Evolutionary conservation across 2,113 vertebrate species (phyloP).

Genomic region (Amblyornis subalaris): DNA sequence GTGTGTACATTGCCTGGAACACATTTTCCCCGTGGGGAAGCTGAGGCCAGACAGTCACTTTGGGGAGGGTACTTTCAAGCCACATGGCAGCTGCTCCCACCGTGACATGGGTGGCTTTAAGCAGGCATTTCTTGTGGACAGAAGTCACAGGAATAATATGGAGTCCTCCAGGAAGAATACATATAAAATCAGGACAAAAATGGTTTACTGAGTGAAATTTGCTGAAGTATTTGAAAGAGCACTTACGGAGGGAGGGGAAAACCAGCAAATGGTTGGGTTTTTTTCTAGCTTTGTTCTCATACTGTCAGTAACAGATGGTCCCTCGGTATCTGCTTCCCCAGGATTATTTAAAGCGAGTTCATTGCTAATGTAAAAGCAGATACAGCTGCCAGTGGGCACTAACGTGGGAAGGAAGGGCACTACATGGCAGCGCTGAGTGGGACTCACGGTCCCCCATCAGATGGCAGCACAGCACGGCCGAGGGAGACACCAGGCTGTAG

Average conservation of each 20-base stretch:
- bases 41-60: background rate
- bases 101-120: background rate
- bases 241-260: background rate
- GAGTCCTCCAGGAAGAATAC: background rate
- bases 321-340: background rate
- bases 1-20: fast-evolving
- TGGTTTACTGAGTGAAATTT: background rate
- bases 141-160: background rate
- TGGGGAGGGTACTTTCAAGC: background rate
- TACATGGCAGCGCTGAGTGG: background rate
- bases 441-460: background rate
- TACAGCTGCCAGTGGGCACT: background rate
- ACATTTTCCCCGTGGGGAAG: background rate
- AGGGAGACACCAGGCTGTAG: fast-evolving
- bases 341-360: background rate
- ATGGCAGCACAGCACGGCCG: slow-evolving; percentile 34
- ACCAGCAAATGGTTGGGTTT: background rate
- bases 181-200: background rate
- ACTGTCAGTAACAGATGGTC: background rate
- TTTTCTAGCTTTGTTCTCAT: background rate
- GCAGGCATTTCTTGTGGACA: background rate
- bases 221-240: background rate
- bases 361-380: background rate
- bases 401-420: background rate
- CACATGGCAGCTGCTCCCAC: background rate